Evolutionary conservation across 2,888 invertebrate genomes (phyloP).

Genomic region (Itoplectis maculator): DNA sequence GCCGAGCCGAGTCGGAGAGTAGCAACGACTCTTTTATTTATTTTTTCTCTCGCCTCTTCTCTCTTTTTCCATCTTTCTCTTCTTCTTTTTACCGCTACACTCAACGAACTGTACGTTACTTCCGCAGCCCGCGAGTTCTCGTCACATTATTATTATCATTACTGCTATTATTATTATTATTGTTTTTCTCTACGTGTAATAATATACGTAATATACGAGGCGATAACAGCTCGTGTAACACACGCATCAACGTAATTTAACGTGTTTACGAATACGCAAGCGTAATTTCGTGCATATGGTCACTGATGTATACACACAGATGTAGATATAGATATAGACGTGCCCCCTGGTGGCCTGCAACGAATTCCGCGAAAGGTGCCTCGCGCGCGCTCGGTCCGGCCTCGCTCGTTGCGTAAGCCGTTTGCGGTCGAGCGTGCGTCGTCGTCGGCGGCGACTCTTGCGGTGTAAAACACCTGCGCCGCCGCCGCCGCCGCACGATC

Average conservation of each 20-base stretch:
- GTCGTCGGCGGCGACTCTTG: not conserved
- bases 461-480: conserved; percentile 9
- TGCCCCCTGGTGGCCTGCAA: no score
- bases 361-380: conserved; percentile 2
- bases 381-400: no score
- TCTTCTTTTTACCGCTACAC: conserved; percentile 12
- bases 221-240: conserved; percentile 13
- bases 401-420: conserved; percentile 9
- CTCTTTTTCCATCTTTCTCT: conserved; percentile 6
- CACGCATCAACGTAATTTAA: not conserved
- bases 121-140: conserved; percentile 8
- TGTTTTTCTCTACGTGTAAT: not conserved
- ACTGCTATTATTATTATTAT: conserved; percentile 1
- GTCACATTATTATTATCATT: not conserved
- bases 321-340: not conserved
- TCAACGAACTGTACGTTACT: conserved; percentile 30
- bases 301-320: not conserved
- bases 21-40: not conserved
- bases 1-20: not conserved
- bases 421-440: not conserved
- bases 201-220: conserved; percentile 6
- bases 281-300: not conserved
- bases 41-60: not conserved
- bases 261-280: not conserved
- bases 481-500: conserved; percentile 12